phyloP scores from a whole-genome alignment of 2,888 invertebrate genomes.

The Smittia aterrima region DNA sequence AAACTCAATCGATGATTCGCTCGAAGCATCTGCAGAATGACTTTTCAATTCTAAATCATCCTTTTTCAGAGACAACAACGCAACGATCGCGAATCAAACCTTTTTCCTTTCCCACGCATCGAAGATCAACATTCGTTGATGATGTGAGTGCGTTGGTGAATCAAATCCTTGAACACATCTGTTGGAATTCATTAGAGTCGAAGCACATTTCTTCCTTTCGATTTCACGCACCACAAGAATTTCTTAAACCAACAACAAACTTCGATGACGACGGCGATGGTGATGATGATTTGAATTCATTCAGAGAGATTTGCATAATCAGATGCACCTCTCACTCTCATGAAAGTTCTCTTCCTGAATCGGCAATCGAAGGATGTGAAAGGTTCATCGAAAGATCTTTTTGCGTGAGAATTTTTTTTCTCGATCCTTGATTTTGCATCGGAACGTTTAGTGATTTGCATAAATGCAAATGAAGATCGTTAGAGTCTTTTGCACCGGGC shows the following conservation, averaged over 20 bases:
- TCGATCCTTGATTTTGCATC: slow-evolving; percentile 29
- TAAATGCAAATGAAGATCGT: slow-evolving; percentile 35
- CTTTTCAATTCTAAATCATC: slow-evolving; percentile 14
- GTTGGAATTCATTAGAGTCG: not conserved
- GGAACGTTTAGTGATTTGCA: slow-evolving; percentile 26
- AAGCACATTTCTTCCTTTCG: slow-evolving; percentile 24
- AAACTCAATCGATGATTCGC: not conserved
- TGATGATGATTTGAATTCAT: not conserved
- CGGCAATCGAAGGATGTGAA: not conserved
- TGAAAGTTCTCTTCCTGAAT: slow-evolving; percentile 13
- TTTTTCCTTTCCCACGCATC: slow-evolving; percentile 37
- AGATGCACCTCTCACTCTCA: slow-evolving; percentile 30
- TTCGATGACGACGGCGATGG: not conserved
- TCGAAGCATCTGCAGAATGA: slow-evolving; percentile 20
- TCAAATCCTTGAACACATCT: not conserved
- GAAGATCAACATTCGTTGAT: not conserved
- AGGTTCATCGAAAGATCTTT: slow-evolving; percentile 5
- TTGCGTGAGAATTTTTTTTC: slow-evolving; percentile 33
- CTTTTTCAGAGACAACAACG: not conserved
- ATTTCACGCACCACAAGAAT: slow-evolving; percentile 10
- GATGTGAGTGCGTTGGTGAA: not conserved
- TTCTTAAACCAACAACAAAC: not conserved
- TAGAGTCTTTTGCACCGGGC: not conserved
- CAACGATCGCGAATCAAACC: slow-evolving; percentile 34
- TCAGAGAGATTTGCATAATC: slow-evolving; percentile 29